Conservation (phyloP, 2,797 vertebrate species). For the Catharus ustulatus region DNA sequence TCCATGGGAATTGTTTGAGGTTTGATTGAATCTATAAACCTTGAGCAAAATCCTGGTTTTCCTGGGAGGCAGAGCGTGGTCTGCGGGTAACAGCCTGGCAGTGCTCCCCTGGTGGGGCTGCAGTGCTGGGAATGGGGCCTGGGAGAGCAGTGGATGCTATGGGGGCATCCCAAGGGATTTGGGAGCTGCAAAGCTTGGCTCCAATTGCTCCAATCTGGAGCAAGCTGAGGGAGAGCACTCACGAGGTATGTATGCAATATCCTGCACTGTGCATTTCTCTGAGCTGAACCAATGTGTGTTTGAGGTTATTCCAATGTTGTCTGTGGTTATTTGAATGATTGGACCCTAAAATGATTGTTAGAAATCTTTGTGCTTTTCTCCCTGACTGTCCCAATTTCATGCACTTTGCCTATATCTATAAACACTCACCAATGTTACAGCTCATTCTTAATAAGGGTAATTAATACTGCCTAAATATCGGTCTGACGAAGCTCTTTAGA, state of each 20-base stretch:
- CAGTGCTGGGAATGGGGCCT: background rate
- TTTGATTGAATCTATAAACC: conserved; percentile 68
- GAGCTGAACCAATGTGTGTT: background rate
- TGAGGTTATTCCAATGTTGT: background rate
- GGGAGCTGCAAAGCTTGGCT: background rate
- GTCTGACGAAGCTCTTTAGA: background rate
- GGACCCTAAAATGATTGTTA: accelerated
- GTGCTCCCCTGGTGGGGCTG: background rate
- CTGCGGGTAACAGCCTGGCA: background rate
- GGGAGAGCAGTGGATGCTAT: accelerated
- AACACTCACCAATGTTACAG: background rate
- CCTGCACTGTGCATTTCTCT: background rate
- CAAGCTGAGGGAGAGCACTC: background rate
- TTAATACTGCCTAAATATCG: conserved; percentile 11
- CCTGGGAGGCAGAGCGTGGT: background rate
- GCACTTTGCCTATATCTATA: background rate
- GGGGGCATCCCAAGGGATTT: background rate
- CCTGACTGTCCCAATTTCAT: background rate
- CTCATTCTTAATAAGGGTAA: background rate
- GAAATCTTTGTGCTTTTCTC: background rate
- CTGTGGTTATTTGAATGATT: background rate
- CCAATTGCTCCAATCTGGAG: background rate
- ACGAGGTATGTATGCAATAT: accelerated
- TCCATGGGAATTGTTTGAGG: conserved; percentile 45
- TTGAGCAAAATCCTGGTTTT: conserved; percentile 32